Conservation (phyloP, 2,797 vertebrate species). For the Neosalanx taihuensis region DNA sequence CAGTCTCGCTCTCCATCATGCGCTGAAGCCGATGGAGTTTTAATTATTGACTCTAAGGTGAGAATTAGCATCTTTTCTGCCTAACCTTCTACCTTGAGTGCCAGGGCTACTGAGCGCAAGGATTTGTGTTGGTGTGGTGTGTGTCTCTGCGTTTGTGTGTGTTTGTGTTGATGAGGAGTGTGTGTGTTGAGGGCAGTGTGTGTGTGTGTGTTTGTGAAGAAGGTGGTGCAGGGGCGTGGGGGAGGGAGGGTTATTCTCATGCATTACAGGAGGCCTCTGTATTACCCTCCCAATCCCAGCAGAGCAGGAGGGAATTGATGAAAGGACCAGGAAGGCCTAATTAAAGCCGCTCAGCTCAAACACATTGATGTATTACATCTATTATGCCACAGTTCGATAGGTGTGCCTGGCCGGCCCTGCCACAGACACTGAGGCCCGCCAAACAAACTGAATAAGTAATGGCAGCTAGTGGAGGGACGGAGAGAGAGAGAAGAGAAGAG, state of each 20-base stretch:
- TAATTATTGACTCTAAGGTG: conserved; percentile 17
- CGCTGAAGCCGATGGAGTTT: neutral
- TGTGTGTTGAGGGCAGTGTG: conserved; percentile 38
- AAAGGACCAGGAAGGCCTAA: conserved; percentile 97
- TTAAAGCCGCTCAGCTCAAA: conserved; percentile 99
- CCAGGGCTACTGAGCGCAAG: conserved; percentile 3
- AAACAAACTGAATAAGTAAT: conserved; percentile 97
- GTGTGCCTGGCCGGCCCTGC: conserved; percentile 83
- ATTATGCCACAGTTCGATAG: conserved; percentile 95
- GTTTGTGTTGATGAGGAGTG: neutral
- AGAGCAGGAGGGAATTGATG: conserved; percentile 82
- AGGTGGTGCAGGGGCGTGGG: conserved; percentile 5
- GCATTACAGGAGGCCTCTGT: neutral
- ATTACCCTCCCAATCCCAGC: conserved; percentile 75
- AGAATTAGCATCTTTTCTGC: conserved; percentile 22
- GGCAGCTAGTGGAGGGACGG: conserved; percentile 48
- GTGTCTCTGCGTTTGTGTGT: neutral
- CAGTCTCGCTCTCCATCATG: neutral
- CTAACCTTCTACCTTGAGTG: conserved; percentile 19
- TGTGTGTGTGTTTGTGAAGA: neutral
- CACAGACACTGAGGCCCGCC: conserved; percentile 83
- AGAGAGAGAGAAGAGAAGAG: conserved; percentile 21
- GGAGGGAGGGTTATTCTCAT: conserved; percentile 73
- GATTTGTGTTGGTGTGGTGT: neutral
- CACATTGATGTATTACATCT: conserved; percentile 99